A percentile compares a stretch with the other conserved stretches of the same genome.
phyloP scores from a whole-genome alignment of 1,140 invertebrate genomes.

The Solenopsis fugax region DNA sequence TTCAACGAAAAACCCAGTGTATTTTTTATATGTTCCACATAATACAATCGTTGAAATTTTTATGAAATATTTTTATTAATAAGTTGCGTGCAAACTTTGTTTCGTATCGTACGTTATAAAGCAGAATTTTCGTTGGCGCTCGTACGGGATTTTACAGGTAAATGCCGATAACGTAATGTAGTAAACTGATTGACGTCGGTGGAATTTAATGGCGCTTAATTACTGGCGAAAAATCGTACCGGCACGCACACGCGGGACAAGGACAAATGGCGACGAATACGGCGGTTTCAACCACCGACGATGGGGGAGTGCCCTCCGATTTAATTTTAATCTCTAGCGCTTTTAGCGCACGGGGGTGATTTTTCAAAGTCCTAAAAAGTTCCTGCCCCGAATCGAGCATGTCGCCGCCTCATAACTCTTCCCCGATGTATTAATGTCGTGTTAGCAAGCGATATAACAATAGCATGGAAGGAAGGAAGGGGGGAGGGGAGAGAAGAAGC shows the following conservation, averaged over 20 bases:
- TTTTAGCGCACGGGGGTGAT: slow-evolving; percentile 74
- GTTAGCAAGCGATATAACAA: slow-evolving; percentile 82
- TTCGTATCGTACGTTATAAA: slow-evolving; percentile 3
- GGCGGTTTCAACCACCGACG: slow-evolving; percentile 28
- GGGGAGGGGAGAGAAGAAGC: slow-evolving; percentile 45
- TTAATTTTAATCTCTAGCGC: slow-evolving; percentile 79
- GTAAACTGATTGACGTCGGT: slow-evolving; percentile 60
- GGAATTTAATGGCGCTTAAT: slow-evolving; percentile 76
- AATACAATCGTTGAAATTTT: slow-evolving; percentile 2
- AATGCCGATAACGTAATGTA: slow-evolving; percentile 49
- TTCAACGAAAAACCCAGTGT: not conserved
- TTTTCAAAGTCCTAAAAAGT: slow-evolving; percentile 76
- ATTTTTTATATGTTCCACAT: not conserved
- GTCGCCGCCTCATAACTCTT: slow-evolving; percentile 79
- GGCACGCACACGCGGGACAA: slow-evolving; percentile 1
- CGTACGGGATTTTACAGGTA: slow-evolving; percentile 8
- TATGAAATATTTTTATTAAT: not conserved
- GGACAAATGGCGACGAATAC: slow-evolving; percentile 29
- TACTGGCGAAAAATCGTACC: slow-evolving; percentile 71
- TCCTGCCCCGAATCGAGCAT: slow-evolving; percentile 63
- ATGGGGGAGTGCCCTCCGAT: slow-evolving; percentile 64
- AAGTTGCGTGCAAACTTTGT: slow-evolving; percentile 17
- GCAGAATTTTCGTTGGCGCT: slow-evolving; percentile 14
- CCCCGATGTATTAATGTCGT: slow-evolving; percentile 80
- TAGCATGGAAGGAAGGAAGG: slow-evolving; percentile 64